Percentiles rank a stretch among this genome's conserved stretches.
These are phyloP conservation scores for Tragelaphus strepsiceros DNA, from an alignment of 2,113 vertebrate genomes.

Conservation along the genomic window DNA sequence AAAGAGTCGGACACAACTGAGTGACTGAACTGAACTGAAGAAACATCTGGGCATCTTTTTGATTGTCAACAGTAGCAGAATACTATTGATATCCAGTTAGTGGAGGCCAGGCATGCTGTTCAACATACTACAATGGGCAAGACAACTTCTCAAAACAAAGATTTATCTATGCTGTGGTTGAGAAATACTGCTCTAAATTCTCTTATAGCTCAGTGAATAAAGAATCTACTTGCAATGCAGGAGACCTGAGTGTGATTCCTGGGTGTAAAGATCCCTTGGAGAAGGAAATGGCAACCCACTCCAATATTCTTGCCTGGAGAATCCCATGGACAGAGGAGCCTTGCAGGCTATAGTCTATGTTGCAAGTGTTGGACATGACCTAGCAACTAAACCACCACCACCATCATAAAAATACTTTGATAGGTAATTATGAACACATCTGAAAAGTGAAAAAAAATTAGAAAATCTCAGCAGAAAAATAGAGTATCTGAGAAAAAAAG, in stretches of 20 bases:
- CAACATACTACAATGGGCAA: not conserved
- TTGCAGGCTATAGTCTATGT: not conserved
- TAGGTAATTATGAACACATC: not conserved
- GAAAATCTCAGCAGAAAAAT: not conserved
- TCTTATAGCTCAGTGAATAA: not conserved
- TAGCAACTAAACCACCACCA: not conserved
- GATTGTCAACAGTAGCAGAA: not conserved
- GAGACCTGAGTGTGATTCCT: not conserved
- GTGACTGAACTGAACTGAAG: too few species aligned
- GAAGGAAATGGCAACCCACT: not conserved
- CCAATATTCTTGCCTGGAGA: not conserved
- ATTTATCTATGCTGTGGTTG: not conserved
- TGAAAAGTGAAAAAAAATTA: not conserved
- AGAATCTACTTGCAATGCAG: not conserved
- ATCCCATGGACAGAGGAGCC: not conserved
- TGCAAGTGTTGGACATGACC: not conserved
- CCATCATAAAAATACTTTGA: not conserved
- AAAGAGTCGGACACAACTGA: too few species aligned
- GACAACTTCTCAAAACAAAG: not conserved
- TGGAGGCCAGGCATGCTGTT: not conserved
- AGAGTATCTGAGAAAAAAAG: not conserved
- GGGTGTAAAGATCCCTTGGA: not conserved
- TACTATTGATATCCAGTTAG: not conserved
- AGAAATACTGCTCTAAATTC: not conserved
- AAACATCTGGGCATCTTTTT: not conserved